phyloP scores from a whole-genome alignment of 2,113 vertebrate species.

The Epinephelus cyanopodus region DNA sequence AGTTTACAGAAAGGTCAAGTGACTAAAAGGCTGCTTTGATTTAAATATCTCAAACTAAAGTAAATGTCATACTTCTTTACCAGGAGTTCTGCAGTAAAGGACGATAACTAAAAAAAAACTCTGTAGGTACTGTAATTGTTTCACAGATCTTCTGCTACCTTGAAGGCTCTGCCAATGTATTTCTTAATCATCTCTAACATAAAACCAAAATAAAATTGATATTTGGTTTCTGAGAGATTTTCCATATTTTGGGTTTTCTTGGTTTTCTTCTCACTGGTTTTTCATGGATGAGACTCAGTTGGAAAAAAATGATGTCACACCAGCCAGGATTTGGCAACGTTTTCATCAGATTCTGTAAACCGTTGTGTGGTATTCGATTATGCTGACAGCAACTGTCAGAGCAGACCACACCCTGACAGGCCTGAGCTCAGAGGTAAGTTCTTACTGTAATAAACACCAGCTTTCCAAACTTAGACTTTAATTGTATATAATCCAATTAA shows the following conservation, averaged over 20 bases:
- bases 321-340: not conserved
- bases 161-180: not conserved
- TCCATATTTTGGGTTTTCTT: not conserved
- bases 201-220: no score
- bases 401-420: no score
- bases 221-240: not conserved
- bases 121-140: not conserved
- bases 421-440: no score
- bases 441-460: no score
- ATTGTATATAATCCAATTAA: no score
- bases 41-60: slow-evolving; percentile 39
- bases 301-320: not conserved
- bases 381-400: no score
- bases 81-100: not conserved
- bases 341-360: not conserved
- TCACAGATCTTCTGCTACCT: not conserved
- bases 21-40: slow-evolving; percentile 37
- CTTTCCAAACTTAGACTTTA: no score
- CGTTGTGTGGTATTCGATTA: not conserved
- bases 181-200: not conserved
- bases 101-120: not conserved
- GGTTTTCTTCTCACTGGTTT: not conserved
- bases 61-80: slow-evolving; percentile 55
- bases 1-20: slow-evolving; percentile 60
- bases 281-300: not conserved